Base-by-base conservation (phyloP, 1,140 invertebrate genomes). In the Zaprionus vittiger region DNA sequence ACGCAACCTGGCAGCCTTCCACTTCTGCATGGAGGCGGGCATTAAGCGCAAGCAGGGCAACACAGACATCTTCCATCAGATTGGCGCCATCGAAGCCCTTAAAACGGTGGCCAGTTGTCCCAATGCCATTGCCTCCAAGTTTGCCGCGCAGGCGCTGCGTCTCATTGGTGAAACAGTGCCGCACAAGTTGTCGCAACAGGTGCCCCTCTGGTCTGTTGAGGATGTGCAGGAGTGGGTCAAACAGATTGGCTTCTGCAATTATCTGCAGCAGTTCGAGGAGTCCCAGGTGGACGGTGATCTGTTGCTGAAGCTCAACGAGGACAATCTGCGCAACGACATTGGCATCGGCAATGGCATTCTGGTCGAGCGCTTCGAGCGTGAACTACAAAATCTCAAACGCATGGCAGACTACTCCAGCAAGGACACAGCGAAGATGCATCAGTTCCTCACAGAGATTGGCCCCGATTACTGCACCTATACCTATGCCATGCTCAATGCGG, bases 1-100 rank as follows among this genome's bases (percentile, higher is more conserved):
- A 0, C 95, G 98, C 77, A 99, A 99, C 91, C 93, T 99, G 62
- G 99, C 99, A 0, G 98, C 99, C 28, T 99, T 99, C 93, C 99
- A 99, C 92, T 99, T 99, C 92, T 99, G 98, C 86, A 99, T 99
- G 98, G 99, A 99, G 93, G 99, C 99, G 3, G 97, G 97, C 12
- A 99, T 99, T 41, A 99, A 99, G 91, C 97, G 98, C 82, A 96
- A 98, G 80, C 99, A 99, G 93, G 97, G 98, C 14, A 98, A 99
- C 73, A 97, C 98, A 0, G 96, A 98, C 92, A 97, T 99, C 81
- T 99, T 99, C 91, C 94, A 96, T 62, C 98, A 98, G 93, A 99
- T 99, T 74, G 97, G 97, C 57, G 98, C 98, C 1, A 97, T 99
- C 59, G 97, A 99, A 80, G 97, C 98, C 0, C 94, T 99, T 69